Evolutionary conservation across 2,797 vertebrate genomes (phyloP).

Genomic region (Typhlichthys subterraneus): DNA sequence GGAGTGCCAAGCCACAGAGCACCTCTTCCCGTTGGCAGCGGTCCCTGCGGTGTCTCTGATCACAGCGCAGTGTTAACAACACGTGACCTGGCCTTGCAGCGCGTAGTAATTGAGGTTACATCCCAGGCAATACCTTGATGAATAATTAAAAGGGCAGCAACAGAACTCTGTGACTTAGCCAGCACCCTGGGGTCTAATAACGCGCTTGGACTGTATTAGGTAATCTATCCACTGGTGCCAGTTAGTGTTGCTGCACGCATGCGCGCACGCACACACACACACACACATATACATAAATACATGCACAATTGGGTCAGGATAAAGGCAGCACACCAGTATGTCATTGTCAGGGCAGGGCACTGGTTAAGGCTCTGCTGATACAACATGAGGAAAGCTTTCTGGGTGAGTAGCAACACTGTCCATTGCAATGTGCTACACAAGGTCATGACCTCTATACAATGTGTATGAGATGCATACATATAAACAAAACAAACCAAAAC

Average conservation of each 20-base stretch:
- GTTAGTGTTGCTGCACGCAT: conserved; percentile 49
- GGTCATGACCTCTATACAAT: conserved; percentile 1
- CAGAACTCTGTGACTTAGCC: conserved; percentile 68
- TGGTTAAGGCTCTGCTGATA: conserved; percentile 61
- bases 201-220: conserved; percentile 65
- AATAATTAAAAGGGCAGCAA: conserved; percentile 78
- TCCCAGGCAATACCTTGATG: conserved; percentile 72
- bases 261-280: conserved; percentile 16
- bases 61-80: conserved; percentile 65
- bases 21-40: conserved; percentile 65
- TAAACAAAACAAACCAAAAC: conserved; percentile 4
- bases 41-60: conserved; percentile 65
- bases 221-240: conserved; percentile 70
- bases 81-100: conserved; percentile 69
- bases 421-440: conserved; percentile 21
- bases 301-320: conserved; percentile 47
- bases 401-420: conserved; percentile 38
- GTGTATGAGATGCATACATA: conserved; percentile 15
- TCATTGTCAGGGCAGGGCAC: conserved; percentile 65
- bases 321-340: conserved; percentile 60
- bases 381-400: conserved; percentile 65
- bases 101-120: conserved; percentile 75
- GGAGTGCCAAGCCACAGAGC: conserved; percentile 72
- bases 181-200: conserved; percentile 69
- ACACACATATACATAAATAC: not conserved